Evolutionary conservation across 2,888 invertebrate genomes (phyloP).

Genomic region (Chrysina gloriosa): DNA sequence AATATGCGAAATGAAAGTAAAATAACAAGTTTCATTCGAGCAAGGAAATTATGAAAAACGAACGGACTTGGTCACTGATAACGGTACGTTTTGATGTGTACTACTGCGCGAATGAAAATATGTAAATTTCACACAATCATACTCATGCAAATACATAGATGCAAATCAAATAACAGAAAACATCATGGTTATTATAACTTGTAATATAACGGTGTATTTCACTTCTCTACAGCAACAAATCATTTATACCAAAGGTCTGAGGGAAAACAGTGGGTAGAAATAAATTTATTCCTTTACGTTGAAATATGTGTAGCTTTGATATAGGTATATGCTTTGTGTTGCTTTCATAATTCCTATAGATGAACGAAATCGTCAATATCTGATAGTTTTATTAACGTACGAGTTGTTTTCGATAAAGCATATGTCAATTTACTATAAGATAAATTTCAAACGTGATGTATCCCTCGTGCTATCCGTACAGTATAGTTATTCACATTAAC

Average conservation of each 20-base stretch:
- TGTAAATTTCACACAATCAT: slow-evolving; percentile 23
- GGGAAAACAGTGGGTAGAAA: too few species aligned
- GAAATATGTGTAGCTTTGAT: too few species aligned
- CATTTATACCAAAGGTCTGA: neutral
- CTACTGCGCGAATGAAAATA: slow-evolving; percentile 21
- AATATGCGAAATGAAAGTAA: neutral
- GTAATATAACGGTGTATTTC: slow-evolving; percentile 1
- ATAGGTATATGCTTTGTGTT: too few species aligned
- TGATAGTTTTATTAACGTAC: too few species aligned
- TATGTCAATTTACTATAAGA: too few species aligned
- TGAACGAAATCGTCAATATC: too few species aligned
- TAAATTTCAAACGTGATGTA: neutral
- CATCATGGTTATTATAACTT: slow-evolving; percentile 32
- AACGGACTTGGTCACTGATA: too few species aligned
- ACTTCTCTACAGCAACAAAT: neutral
- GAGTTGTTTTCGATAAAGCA: too few species aligned
- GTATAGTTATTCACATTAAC: too few species aligned
- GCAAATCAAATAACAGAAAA: slow-evolving; percentile 39
- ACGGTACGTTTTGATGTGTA: too few species aligned
- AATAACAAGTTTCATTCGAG: neutral
- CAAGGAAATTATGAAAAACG: neutral
- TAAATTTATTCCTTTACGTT: too few species aligned
- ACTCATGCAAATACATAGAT: slow-evolving; percentile 39
- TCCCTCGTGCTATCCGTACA: neutral
- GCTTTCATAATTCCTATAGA: neutral